A percentile compares a stretch with the other conserved stretches of the same genome.
Evolutionary conservation across 2,113 vertebrate species (phyloP).

Genomic region (Mionectes macconnelli): DNA sequence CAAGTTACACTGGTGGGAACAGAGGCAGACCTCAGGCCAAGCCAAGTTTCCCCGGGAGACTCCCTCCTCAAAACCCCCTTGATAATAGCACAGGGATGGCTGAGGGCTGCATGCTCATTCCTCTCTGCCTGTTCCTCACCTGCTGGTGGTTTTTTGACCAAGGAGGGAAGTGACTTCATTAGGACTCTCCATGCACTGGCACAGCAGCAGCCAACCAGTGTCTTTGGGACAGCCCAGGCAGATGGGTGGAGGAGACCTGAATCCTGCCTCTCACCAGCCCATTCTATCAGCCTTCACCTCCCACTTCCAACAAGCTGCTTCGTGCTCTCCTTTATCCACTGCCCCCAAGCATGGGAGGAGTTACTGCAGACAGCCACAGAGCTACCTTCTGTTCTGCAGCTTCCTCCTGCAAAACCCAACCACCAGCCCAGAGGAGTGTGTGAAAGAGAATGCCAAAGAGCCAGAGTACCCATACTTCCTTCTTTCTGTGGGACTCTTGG

Average conservation of each 20-base stretch:
- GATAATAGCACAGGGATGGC: not conserved
- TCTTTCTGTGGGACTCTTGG: not conserved
- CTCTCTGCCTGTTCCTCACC: not conserved
- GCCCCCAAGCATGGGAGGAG: slow-evolving; percentile 46
- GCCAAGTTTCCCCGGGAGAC: not conserved
- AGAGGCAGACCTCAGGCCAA: not conserved
- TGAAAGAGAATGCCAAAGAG: not conserved
- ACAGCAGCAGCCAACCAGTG: not conserved
- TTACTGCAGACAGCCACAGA: not conserved
- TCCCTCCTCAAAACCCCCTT: not conserved
- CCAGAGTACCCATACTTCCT: not conserved
- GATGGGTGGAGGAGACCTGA: not conserved
- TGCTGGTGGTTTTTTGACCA: not conserved
- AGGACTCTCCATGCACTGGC: not conserved
- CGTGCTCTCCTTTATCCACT: slow-evolving; percentile 4
- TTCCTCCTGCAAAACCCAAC: not conserved
- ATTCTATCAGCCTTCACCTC: not conserved
- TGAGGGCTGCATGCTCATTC: not conserved
- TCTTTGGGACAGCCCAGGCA: not conserved
- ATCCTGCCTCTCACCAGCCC: not conserved
- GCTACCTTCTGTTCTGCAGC: not conserved
- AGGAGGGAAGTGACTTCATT: not conserved
- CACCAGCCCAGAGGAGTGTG: not conserved
- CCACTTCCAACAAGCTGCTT: slow-evolving; percentile 29
- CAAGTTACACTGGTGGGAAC: not conserved